Base-by-base conservation (phyloP, 1,140 invertebrate genomes). In the Solen grandis region DNA sequence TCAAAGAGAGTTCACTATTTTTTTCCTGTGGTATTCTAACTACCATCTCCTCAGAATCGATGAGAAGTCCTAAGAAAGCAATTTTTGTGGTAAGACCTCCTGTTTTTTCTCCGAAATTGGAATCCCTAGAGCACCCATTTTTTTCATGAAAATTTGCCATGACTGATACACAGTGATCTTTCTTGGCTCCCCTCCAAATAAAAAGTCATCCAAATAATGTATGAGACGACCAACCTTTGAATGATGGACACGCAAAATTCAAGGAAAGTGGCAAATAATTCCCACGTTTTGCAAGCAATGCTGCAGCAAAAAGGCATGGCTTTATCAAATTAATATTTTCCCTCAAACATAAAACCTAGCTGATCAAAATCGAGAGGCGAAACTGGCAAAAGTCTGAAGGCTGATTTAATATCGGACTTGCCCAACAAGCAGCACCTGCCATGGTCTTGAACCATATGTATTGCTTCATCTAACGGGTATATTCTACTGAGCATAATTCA, bases 171-270 rank as follows among this genome's bases (percentile, higher is more conserved):
- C 22, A 27, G 19, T 63, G 63, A 16, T 38, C 25, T 31, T 38
- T 2, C 46, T 35, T 65, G 3, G 62, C 13, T 31, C 52, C 16
- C 62, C 79, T 1, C 50, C 59, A 16, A 63, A 52, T 16, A 74
- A 52, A 38, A 65, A 70, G 31, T 73, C 69, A 73, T 78, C 75
- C 25, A 79, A 70, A 35, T 81, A 75, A n/a, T n/a, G n/a, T n/a
- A n/a, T n/a, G n/a, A n/a, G n/a, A n/a, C n/a, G n/a, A n/a, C n/a
- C n/a, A n/a, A n/a, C n/a, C n/a, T n/a, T n/a, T n/a, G n/a, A n/a
- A n/a, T n/a, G n/a, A n/a, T n/a, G n/a, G n/a, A n/a, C n/a, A n/a
- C n/a, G n/a, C n/a, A n/a, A n/a, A n/a, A n/a, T n/a, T n/a, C n/a
- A n/a, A n/a, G n/a, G n/a, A n/a, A n/a, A n/a, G n/a, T n/a, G n/a